Base-by-base conservation (phyloP, 2,113 vertebrate species). In the Lanius ludovicianus region DNA sequence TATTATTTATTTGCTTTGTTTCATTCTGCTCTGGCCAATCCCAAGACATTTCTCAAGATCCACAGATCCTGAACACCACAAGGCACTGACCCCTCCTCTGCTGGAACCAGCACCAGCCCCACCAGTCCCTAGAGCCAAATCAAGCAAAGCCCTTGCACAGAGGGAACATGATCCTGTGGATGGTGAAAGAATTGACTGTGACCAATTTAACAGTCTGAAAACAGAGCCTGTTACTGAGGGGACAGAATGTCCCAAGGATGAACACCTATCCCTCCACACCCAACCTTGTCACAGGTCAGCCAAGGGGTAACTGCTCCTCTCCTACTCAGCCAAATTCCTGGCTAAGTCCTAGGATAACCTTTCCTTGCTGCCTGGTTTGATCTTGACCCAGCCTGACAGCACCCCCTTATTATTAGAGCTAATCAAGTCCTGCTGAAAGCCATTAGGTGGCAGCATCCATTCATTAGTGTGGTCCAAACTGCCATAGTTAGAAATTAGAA, bases 371-470 rank as follows among this genome's bases (percentile, higher is more conserved):
- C 75, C 67, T 70, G 47, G 5, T 83, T 73, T 70, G 90, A 94
- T 86, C 93, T 1, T 90, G 88, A 90, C 47, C 76, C 18, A 5
- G 59, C 63, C 71, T 94, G 94, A 90, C 94, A 92, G 78, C 41
- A 47, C 35, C n/a, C 27, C 89, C 35, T 80, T 20, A 18, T 65
- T 88, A 56, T 3, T 7, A 18, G 63, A 62, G 50, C 83, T 77
- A 69, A 90, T 69, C 86, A 21, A 65, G 88, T 69, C 67, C 89
- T 92, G 92, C 46, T 55, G 56, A 59, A 92, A 93, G 53, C 96
- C 93, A 67, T 95, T 87, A 96, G 96, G 91, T 95, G 95, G 96
- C 96, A 97, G 93, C 86, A 97, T 64, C 82, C 70, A 76, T 76
- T 94, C 96, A 90, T 75, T 69, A 83, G 53, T 63, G 46, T 12